Base-by-base conservation (phyloP, 1,140 invertebrate species). In the Trichonephila inaurata region DNA sequence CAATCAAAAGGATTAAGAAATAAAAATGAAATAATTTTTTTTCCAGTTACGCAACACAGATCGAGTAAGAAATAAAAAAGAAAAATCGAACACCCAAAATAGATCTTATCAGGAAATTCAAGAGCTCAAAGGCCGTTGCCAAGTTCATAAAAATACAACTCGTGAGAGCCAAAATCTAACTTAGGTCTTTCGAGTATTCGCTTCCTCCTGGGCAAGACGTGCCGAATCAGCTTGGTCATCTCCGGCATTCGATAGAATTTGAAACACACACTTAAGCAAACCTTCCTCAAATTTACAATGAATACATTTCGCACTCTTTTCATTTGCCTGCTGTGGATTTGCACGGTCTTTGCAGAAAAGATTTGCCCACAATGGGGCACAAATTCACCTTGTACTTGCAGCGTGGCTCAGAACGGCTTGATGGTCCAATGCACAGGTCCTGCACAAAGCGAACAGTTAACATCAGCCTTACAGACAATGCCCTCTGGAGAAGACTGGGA, bases 111-210 rank as follows among this genome's bases (percentile, higher is more conserved):
- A 18, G 33, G 28, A 81, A 85, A 64, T 21, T 28, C 28, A 19
- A 44, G 69, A 58, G 81, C 60, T 92, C 90, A 92, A 85, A 92
- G 90, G 90, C 72, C 90, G 82, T 66, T 85, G n/a, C 60, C 40
- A 83, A 64, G 90, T 61, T 58, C 60, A 81, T 91, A 82, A 51
- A 89, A 91, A 91, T 61, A 19, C 19, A 72, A 82, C 72, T n/a
- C 69, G 28, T 19, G 66, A 62, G 21, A 69, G 7, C 51, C 0
- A 1, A 81, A 82, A 28, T 40, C 58, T 60, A 21, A 18, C 14
- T 33, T 8, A 18, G 69, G 51, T 28, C 72, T 91, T 91, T 91
- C 58, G 24, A 82, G 69, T 62, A 51, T 44, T 62, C 24, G 28
- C 89, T 77, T n/a, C 28, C 89, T 5, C 51, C 44, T 24, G 69